Evolutionary conservation across 2,797 vertebrate species (phyloP), one percentile per base, ranked within the genome.

Genomic region (Acanthurus tractus): DNA sequence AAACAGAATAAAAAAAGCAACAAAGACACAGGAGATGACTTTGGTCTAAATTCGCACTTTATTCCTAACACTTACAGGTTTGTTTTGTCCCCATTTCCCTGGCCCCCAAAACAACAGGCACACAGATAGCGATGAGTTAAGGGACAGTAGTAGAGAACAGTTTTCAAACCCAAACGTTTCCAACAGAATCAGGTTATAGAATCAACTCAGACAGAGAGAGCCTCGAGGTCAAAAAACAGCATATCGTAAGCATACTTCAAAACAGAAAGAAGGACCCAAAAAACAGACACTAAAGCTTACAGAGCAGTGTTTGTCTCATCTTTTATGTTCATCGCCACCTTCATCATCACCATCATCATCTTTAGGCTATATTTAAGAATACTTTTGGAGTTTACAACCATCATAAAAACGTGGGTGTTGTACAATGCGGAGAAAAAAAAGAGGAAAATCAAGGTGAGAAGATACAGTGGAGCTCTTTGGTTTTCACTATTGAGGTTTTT

Each of bases 41-140:
- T 94, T 94, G 94, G 93, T 95, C 94, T 96, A 96, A 95, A 94
- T 94, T 94, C 83, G 91, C 92, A 95, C 93, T 96, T 96, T 96
- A 96, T 94, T 96, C 93, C 94, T 95, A 95, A 95, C 94, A 96
- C 94, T 93, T 94, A 95, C 93, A 93, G 92, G 91, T 94, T 95
- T 86, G 86, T 88, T 92, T 90, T 78, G 81, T 85, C 87, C 93
- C 91, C 81, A n/a, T 74, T 82, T 83, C 84, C 92, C 89, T 76
- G 68, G 58, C 81, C 91, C 89, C 90, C 69, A 87, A 90, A 93
- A 95, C 94, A 93, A 95, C 94, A 95, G 95, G 94, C 94, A 95
- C 95, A 95, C 94, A 95, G 93, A 95, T 88, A 95, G 93, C 90
- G 85, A 95, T 94, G 94, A 90, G 90, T 92, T 86, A 85, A 94